Base-by-base conservation (phyloP, 1,140 invertebrate genomes). In the Centruroides sculpturatus region DNA sequence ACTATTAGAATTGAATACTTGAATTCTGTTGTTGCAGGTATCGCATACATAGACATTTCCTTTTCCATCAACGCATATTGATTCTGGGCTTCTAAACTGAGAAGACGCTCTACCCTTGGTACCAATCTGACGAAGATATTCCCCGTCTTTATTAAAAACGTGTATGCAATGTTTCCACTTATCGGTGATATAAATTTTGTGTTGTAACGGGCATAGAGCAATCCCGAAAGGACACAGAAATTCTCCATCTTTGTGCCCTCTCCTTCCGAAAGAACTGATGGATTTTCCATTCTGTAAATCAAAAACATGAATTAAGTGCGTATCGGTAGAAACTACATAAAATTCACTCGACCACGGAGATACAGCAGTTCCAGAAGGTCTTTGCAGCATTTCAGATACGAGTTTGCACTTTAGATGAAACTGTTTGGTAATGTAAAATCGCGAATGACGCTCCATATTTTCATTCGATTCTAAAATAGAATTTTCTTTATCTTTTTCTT, bases 1-100 rank as follows among this genome's bases (percentile, higher is more conserved):
- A 57, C 92, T 92, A 69, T 96, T 94, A 47, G 95, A 89, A 73
- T 96, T 91, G 74, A 94, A 96, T 67, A 92, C 85, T 74, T 92
- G 89, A 68, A 96, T 82, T 60, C 93, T 82, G 73, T 97, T 91
- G 75, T 97, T 97, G 75, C 94, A 93, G 62, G 87, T 89, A 76
- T 97, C 93, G 55, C 89, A 91, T 34, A 97, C 91, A 67, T 85
- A 87, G 41, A 86, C 79, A 50, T 79, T 76, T 34, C 82, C 78
- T 53, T 75, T 72, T 35, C 79, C 78, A 36, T 75, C 70, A 65
- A 82, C 80, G 0, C 83, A 81, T 55, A 88, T 78, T 47, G 85
- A 86, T 74, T 86, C 85, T 0, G 85, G 85, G 59, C 83, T 82
- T 13, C 79, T 74, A 62, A 89, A 79, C 69, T 81, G 77, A 3